Conservation (phyloP, 2,888 invertebrate genomes). For the Eilema sororculum region DNA sequence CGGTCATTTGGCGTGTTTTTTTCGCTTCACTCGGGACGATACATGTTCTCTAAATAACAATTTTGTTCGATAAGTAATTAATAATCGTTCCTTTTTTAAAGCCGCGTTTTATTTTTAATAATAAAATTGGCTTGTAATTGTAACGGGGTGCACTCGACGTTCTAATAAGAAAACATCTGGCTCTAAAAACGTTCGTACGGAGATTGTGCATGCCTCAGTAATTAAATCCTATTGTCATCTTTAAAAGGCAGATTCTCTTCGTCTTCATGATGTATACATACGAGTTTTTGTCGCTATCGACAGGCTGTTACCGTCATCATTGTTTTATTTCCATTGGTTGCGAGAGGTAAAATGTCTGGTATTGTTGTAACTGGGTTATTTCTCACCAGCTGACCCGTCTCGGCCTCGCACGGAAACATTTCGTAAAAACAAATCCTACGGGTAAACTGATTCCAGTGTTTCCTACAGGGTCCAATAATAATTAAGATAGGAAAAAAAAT, state of each 20-base stretch:
- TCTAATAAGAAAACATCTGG: constrained; percentile 34
- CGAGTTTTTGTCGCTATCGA: constrained; percentile 18
- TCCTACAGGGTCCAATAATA: no score
- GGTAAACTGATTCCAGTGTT: not conserved
- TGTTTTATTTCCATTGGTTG: constrained; percentile 19
- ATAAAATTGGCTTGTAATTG: constrained; percentile 48
- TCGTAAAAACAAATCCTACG: not conserved
- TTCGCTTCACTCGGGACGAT: constrained; percentile 63
- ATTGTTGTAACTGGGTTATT: constrained; percentile 13
- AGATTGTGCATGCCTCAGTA: constrained; percentile 23
- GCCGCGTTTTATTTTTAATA: constrained; percentile 45
- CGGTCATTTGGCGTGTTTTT: constrained; percentile 80
- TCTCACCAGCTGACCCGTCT: not conserved
- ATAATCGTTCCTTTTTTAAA: constrained; percentile 52
- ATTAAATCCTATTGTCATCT: constrained; percentile 39
- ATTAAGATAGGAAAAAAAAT: no score
- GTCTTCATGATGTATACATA: constrained; percentile 28
- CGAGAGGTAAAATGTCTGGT: constrained; percentile 22
- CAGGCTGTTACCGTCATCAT: constrained; percentile 10
- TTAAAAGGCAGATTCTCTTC: constrained; percentile 27
- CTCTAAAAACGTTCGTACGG: constrained; percentile 19
- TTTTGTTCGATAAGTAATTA: constrained; percentile 68
- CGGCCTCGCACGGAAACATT: not conserved
- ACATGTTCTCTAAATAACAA: constrained; percentile 66
- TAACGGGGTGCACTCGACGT: constrained; percentile 27